Evolutionary conservation across 2,888 invertebrate species (phyloP), one percentile per base, ranked within the genome.

Genomic region (Megamerina dolium): DNA sequence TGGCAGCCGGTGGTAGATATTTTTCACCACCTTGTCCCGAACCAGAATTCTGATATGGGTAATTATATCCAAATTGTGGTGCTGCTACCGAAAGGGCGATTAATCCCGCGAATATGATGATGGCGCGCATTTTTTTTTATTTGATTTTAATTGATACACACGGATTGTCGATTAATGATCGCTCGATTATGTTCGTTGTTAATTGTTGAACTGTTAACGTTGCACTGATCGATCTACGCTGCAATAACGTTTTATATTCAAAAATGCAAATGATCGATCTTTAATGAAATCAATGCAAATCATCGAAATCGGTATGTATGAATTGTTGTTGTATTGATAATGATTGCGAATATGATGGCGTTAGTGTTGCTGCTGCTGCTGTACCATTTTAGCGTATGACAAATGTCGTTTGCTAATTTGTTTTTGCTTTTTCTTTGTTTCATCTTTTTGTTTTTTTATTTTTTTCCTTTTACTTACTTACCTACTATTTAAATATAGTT

Each of bases 1-100:
- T 43, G 27, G 44, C 43, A 3, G 55, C 57, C 0, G 65, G 63
- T 1, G 64, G 64, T 44, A 64, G 43, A 37, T 64, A 64, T 39
- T 63, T 64, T 32, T 64, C 60, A 17, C 61, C 65, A 18, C 58
- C 58, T 13, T 51, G 52, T 26, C 13, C 16, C 10, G 8, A 16
- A 53, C 48, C 60, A 41, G 31, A 54, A 37, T 12, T 53, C 37
- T 34, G 55, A n/a, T n/a, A n/a, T 3, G 20, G 26, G 16, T 46
- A 45, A 10, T 45, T 40, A 16, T 53, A 55, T 14, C 44, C 43
- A n/a, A 51, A 52, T 37, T 57, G 56, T 21, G 57, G 57, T 20
- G 52, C 52, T 5, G 52, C 54, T n/a, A 44, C 41, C n/a, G 39
- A 30, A 2, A 52, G 30, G 9, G 50, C 45, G 19, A 54, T 26